Conservation (phyloP, 2,797 vertebrate genomes). For the Amblyraja radiata region DNA sequence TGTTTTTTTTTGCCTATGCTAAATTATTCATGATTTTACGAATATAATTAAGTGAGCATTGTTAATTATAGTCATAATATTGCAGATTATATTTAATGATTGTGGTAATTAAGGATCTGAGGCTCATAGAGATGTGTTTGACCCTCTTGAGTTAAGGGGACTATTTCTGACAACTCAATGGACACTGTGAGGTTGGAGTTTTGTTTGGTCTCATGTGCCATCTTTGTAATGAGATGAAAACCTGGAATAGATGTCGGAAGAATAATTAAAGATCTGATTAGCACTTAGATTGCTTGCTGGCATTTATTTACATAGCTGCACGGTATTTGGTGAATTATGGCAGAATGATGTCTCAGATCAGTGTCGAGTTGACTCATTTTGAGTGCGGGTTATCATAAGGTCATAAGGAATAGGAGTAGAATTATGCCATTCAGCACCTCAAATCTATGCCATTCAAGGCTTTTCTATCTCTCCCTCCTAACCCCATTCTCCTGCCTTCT, state of each 20-base stretch:
- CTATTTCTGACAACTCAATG: neutral
- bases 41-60: neutral
- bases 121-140: neutral
- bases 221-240: neutral
- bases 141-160: neutral
- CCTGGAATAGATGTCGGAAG: neutral
- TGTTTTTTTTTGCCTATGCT: neutral
- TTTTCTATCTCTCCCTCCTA: no score
- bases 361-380: neutral
- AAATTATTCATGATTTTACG: neutral
- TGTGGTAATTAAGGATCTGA: neutral
- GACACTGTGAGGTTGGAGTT: neutral
- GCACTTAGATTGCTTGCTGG: neutral
- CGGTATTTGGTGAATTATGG: neutral
- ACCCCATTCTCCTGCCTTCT: no score
- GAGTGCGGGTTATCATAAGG: neutral
- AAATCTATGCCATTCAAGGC: no score
- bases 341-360: no score
- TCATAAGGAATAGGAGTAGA: no score
- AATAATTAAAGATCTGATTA: neutral
- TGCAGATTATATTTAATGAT: neutral
- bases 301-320: no score
- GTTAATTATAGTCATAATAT: conserved; percentile 1
- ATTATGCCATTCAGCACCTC: no score
- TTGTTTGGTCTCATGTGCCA: neutral